Base-by-base conservation (phyloP, 2,113 vertebrate genomes). In the Eretmochelys imbricata region DNA sequence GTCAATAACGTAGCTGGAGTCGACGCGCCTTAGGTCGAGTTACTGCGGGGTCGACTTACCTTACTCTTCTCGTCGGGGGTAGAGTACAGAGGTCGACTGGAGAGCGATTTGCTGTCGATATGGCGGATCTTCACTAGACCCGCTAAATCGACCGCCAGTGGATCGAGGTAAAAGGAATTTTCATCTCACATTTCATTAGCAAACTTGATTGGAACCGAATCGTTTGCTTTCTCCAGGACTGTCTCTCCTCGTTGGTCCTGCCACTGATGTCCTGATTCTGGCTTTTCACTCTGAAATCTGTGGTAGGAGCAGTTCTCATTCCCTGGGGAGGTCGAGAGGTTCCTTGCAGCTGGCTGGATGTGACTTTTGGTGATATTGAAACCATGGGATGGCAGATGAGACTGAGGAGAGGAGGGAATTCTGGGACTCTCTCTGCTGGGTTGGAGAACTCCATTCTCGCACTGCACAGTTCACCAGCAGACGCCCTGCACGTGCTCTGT, bases 381-480 rank as follows among this genome's bases (percentile, higher is more conserved):
- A 80, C 92, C 1, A 4, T 81, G 89, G 91, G 94, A 69, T 29
- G 72, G 54, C 27, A 31, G 54, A 51, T 57, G 29, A 76, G 35
- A 53, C 83, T 86, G 90, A 90, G 59, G 90, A 94, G 89, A 78
- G 88, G 91, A 76, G 89, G 76, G 80, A 95, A 79, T 75, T 92
- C 50, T 89, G 51, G 76, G 72, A 88, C 0, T 48, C 87, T 85
- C 25, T 87, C 53, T 17, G 22, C 0, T 55, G 80, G 1, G 6
- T 90, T 25, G 86, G 81, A 54, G 84, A 79, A 65, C 93, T 95
- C 90, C 95, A 55, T 95, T 97, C 93, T 90, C 95, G 50, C 86
- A 91, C 94, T 95, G 93, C 96, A 54, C 53, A 9, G 83, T 94
- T 90, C 65, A 14, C 91, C 96, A 93, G 96, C 96, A 92, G 95